These are phyloP conservation scores for Drosophila cyrtoloma DNA, from an alignment of 2,888 invertebrate genomes.

Conservation along the genomic window DNA sequence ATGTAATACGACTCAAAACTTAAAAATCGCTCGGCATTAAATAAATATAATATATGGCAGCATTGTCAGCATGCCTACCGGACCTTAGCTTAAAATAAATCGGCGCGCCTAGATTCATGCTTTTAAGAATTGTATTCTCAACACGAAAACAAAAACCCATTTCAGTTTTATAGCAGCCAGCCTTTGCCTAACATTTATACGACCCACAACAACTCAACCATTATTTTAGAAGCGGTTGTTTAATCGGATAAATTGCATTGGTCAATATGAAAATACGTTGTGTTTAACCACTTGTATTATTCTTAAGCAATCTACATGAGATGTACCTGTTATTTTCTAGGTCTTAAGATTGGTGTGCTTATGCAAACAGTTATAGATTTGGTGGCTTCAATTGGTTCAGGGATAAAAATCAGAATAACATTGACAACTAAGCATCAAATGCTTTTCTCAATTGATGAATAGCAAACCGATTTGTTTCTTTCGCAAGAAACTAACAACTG, in stretches of 20 bases:
- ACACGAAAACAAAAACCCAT: neutral
- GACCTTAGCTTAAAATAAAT: neutral
- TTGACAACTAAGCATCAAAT: neutral
- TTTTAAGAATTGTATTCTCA: neutral
- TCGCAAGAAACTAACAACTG: neutral
- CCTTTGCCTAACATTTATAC: neutral
- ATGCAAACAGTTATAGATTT: neutral
- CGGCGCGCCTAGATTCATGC: neutral
- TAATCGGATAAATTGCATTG: neutral
- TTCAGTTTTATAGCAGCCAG: neutral
- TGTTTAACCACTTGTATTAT: neutral
- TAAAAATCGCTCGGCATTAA: neutral
- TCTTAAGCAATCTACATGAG: neutral
- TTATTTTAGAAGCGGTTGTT: neutral
- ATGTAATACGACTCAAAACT: neutral
- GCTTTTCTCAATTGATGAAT: neutral
- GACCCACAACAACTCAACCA: neutral
- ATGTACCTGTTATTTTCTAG: neutral
- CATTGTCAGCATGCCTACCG: neutral
- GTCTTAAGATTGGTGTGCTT: neutral
- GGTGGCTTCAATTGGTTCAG: neutral
- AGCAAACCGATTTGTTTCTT: neutral
- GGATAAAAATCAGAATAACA: neutral
- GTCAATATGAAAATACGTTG: neutral
- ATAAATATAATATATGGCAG: neutral